Evolutionary conservation across 2,113 vertebrate genomes (phyloP).

Genomic region (Hippocampus comes): DNA sequence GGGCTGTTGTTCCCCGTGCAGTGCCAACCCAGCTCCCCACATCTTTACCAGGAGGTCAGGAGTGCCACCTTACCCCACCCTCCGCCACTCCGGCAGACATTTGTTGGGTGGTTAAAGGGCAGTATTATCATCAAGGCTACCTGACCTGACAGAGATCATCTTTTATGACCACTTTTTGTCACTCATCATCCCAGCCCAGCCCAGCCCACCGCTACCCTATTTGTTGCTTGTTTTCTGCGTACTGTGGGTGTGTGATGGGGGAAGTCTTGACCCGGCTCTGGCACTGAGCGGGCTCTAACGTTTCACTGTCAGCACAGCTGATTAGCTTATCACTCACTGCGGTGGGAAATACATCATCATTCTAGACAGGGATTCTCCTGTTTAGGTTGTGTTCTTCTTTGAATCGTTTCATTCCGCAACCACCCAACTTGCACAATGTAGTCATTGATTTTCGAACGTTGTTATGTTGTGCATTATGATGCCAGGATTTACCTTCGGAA

Average conservation of each 20-base stretch:
- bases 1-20: slow-evolving; percentile 66
- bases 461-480: background rate
- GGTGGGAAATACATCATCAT: slow-evolving; percentile 68
- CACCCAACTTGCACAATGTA: background rate
- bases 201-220: slow-evolving; percentile 28
- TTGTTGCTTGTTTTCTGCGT: slow-evolving; percentile 61
- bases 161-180: slow-evolving; percentile 66
- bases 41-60: slow-evolving; percentile 53
- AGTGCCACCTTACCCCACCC: slow-evolving; percentile 36
- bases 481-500: background rate
- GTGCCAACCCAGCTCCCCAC: slow-evolving; percentile 33
- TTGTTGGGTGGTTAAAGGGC: slow-evolving; percentile 8
- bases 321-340: slow-evolving; percentile 75
- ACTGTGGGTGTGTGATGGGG: slow-evolving; percentile 63
- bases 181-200: slow-evolving; percentile 29
- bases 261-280: slow-evolving; percentile 64
- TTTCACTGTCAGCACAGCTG: slow-evolving; percentile 72
- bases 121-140: slow-evolving; percentile 60
- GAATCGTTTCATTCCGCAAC: background rate
- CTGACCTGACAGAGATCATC: slow-evolving; percentile 74
- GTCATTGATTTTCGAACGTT: background rate
- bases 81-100: slow-evolving; percentile 27
- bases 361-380: slow-evolving; percentile 64
- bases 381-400: slow-evolving; percentile 39
- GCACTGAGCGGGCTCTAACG: slow-evolving; percentile 64